Evolutionary conservation across 2,888 invertebrate species (phyloP), one percentile per base, ranked within the genome.

Genomic region (Drosophila hamatofila): DNA sequence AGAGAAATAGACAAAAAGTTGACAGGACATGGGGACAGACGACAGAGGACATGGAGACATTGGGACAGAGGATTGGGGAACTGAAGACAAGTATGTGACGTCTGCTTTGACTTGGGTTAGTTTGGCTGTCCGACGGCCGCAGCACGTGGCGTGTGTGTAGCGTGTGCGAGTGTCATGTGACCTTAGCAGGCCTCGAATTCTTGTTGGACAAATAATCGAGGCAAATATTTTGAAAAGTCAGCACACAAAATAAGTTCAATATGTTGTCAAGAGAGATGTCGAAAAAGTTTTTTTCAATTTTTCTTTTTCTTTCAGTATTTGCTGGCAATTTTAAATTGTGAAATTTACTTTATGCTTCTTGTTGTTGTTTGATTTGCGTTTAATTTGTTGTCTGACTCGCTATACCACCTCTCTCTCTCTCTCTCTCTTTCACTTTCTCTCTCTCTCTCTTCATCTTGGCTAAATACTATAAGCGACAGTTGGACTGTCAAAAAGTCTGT

Each of bases 91-190:
- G 44, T 55, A 21, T 66, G 37, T 61, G 67, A 48, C 23, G 35
- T 52, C 37, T 55, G 55, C 49, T 68, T 70, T 65, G 75, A 75
- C 67, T 72, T 74, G 70, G 64, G 64, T 70, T 77, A 55, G 33
- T 23, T 52, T 30, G 18, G 4, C 55, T 18, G 39, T 55, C 39
- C 27, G 39, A 49, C 41, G 48, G 70, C 71, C 78, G 46, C 77
- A 75, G 57, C 75, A 78, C 77, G 78, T 78, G 77, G 66, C 71
- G 61, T 66, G 60, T 73, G 73, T 69, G 63, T 62, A 70, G 67
- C 63, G 64, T 73, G 71, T 58, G 37, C 61, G 46, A 62, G 61
- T 66, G 78, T 57, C 70, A 70, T 54, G 49, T 68, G 87, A 81
- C 78, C 81, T 77, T 78, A 60, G 51, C 55, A 46, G 49, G 60